These are phyloP conservation scores for Mola mola DNA, from an alignment of 2,113 vertebrate genomes.

Conservation along the genomic window DNA sequence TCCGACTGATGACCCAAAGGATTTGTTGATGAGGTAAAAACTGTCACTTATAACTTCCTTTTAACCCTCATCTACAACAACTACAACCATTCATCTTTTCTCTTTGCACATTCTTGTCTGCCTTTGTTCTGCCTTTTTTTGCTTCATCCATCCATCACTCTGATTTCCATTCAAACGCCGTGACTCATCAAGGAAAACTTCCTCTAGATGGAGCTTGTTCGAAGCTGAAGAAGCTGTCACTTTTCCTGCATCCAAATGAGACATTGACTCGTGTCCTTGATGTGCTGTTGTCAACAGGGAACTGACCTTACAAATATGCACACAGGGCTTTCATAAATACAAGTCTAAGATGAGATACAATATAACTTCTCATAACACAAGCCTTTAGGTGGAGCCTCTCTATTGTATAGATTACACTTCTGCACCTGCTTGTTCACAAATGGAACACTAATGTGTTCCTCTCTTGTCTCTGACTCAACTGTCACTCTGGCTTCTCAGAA, in stretches of 20 bases:
- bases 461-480: too few relatives aligned
- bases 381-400: too few relatives aligned
- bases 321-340: too few relatives aligned
- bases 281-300: too few relatives aligned
- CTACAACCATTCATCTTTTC: background rate
- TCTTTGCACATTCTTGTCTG: background rate
- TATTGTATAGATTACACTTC: too few relatives aligned
- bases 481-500: background rate
- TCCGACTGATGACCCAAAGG: slow-evolving; percentile 75
- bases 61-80: slow-evolving; percentile 25
- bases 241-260: slow-evolving; percentile 1
- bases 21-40: slow-evolving; percentile 64
- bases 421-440: too few relatives aligned
- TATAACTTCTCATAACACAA: too few relatives aligned
- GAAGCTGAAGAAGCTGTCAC: background rate
- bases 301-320: too few relatives aligned
- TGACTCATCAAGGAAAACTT: background rate
- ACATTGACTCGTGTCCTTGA: background rate
- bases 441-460: too few relatives aligned
- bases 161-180: slow-evolving; percentile 1
- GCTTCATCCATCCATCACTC: slow-evolving; percentile 10
- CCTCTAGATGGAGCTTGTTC: background rate
- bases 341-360: too few relatives aligned
- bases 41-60: background rate
- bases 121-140: too few relatives aligned